These are phyloP conservation scores for Eulemur albifrons DNA, from an alignment of 2,797 vertebrate genomes.

Conservation along the genomic window DNA sequence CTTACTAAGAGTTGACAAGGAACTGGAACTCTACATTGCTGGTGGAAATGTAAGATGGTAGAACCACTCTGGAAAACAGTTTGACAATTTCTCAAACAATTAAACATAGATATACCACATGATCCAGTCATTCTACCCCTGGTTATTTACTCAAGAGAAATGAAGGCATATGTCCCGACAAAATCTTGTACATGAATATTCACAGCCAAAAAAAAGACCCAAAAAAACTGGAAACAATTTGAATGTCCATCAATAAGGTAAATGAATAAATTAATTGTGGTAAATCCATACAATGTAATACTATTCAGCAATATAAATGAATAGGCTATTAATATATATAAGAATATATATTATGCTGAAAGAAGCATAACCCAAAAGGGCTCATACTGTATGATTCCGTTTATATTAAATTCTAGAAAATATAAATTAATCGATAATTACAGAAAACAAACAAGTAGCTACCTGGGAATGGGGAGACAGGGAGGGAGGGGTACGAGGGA, in stretches of 20 bases:
- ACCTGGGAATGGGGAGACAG: background rate
- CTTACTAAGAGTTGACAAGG: background rate
- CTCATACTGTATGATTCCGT: background rate
- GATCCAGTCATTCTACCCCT: background rate
- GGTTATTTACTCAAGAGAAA: conserved; percentile 21
- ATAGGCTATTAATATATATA: background rate
- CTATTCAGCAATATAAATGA: background rate
- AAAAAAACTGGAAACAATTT: background rate
- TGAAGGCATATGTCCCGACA: background rate
- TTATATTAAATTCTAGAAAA: conserved; percentile 13
- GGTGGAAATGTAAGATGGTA: background rate
- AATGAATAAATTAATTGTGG: background rate
- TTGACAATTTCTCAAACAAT: conserved; percentile 21
- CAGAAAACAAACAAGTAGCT: background rate
- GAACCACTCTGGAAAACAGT: conserved; percentile 31
- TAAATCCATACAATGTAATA: background rate
- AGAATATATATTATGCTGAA: background rate
- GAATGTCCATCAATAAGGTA: background rate
- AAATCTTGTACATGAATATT: background rate
- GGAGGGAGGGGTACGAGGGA: background rate
- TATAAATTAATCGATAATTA: background rate
- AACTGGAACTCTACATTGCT: background rate
- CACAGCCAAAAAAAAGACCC: background rate
- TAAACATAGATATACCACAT: background rate
- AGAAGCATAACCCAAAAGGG: background rate